Conservation (phyloP, 2,113 vertebrate species). For the Perognathus longimembris region DNA sequence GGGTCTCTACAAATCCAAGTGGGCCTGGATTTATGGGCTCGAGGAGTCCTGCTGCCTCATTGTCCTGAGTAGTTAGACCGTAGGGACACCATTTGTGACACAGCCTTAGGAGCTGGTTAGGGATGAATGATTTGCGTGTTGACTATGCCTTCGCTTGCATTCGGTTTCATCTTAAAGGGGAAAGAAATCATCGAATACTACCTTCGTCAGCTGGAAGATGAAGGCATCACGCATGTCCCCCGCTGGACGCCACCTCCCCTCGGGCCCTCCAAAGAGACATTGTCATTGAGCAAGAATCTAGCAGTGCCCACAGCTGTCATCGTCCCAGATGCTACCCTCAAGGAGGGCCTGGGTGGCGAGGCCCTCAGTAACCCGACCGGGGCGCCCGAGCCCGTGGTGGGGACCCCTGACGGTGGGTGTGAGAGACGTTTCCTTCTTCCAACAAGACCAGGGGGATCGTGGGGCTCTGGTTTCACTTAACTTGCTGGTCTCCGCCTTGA, state of each 20-base stretch:
- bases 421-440: rapidly evolving
- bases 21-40: too few relatives aligned
- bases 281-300: conserved; percentile 64
- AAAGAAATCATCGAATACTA: conserved; percentile 99
- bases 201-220: conserved; percentile 93
- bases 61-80: too few relatives aligned
- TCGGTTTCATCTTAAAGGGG: conserved; percentile 86
- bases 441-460: rapidly evolving
- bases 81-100: not conserved
- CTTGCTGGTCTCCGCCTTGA: too few relatives aligned
- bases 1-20: too few relatives aligned
- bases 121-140: not conserved
- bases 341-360: conserved; percentile 84
- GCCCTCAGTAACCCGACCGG: conserved; percentile 80
- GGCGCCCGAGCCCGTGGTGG: conserved; percentile 83
- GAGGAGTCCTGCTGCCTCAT: too few relatives aligned
- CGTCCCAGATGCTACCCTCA: conserved; percentile 84
- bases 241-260: conserved; percentile 89
- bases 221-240: conserved; percentile 93
- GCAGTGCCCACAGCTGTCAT: conserved; percentile 78
- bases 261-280: conserved; percentile 78
- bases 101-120: not conserved
- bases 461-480: too few relatives aligned
- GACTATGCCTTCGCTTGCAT: not conserved
- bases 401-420: conserved; percentile 90